Base-by-base conservation (phyloP, 2,888 invertebrate species). In the Scaptodrosophila latifasciaeformis region DNA sequence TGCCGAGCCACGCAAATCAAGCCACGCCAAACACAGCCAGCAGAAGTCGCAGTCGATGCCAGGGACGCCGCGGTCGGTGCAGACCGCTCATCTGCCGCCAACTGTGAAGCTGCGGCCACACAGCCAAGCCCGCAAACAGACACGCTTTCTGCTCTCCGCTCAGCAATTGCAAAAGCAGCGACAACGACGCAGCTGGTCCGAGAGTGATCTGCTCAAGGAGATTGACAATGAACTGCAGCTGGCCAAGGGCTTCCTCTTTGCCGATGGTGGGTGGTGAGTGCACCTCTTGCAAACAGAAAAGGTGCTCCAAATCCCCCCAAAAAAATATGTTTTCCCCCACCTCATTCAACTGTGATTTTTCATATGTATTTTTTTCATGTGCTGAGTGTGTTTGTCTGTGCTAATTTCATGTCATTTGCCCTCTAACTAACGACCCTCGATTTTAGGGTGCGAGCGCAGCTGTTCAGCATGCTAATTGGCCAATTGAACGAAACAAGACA, bases 201-300 rank as follows among this genome's bases (percentile, higher is more conserved):
- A 86, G 63, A 86, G 83, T 64, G 86, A 86, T 83, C 87, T 91
- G 65, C 88, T 91, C 84, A 88, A 89, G 85, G 91, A 91, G 87
- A 91, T 91, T 84, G 90, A 91, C 87, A 88, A 87, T 63, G 88
- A 88, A 58, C 74, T 85, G 65, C 81, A 82, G 70, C 79, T 89
- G 81, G 89, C 90, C 72, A 89, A 88, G 83, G 91, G 91, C 81
- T 91, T 91, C 87, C 88, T 91, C 81, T 88, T 89, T 84, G 87
- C 83, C 71, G 82, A 83, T 78, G 86, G 86, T 86, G 65, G 69
- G 65, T 55, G 60, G 60, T 57, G 35, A 27, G 35, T 43, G 42
- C 19, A 3, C 35, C 1, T 12, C 30, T 40, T 13, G 9, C 19
- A 7, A 18, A 19, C 4, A 27, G 9, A 6, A 27, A 27, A 5